phyloP scores from a whole-genome alignment of 2,888 invertebrate genomes.

The Danaus chrysippus region DNA sequence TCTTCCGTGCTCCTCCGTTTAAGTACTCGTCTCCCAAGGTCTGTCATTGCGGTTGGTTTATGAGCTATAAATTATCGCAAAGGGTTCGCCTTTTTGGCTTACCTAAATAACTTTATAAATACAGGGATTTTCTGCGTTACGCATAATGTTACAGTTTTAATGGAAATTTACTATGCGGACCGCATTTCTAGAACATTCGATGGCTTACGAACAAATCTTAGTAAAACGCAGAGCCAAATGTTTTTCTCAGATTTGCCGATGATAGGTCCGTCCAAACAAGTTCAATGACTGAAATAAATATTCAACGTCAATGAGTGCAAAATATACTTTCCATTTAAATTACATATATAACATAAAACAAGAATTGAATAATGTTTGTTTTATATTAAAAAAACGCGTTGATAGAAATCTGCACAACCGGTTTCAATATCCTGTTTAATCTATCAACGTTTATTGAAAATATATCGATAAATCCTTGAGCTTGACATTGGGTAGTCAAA shows the following conservation, averaged over 20 bases:
- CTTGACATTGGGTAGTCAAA: constrained; percentile 8
- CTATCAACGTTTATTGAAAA: constrained; percentile 4
- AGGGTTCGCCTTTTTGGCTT: constrained; percentile 18
- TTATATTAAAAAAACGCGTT: not conserved
- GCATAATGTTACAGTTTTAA: constrained; percentile 3
- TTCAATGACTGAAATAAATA: no score
- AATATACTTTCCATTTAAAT: no score
- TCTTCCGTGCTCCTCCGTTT: constrained; percentile 44
- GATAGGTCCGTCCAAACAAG: no score
- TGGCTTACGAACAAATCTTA: no score
- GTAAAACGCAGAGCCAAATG: no score
- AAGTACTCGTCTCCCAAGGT: constrained; percentile 23
- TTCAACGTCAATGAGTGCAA: no score
- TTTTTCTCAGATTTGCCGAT: no score
- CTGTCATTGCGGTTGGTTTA: constrained; percentile 19
- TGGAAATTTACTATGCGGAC: not conserved
- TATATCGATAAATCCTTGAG: constrained; percentile 4
- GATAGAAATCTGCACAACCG: constrained; percentile 12
- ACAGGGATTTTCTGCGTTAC: constrained; percentile 7
- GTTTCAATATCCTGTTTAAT: not conserved
- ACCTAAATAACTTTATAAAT: constrained; percentile 8
- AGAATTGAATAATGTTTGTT: constrained; percentile 10
- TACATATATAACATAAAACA: constrained; percentile 5
- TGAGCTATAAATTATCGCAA: constrained; percentile 24
- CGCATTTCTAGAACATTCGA: no score